Percentiles rank a stretch among this genome's conserved stretches.
Evolutionary conservation across 2,113 vertebrate species (phyloP).

Genomic region (Pandion haliaetus): DNA sequence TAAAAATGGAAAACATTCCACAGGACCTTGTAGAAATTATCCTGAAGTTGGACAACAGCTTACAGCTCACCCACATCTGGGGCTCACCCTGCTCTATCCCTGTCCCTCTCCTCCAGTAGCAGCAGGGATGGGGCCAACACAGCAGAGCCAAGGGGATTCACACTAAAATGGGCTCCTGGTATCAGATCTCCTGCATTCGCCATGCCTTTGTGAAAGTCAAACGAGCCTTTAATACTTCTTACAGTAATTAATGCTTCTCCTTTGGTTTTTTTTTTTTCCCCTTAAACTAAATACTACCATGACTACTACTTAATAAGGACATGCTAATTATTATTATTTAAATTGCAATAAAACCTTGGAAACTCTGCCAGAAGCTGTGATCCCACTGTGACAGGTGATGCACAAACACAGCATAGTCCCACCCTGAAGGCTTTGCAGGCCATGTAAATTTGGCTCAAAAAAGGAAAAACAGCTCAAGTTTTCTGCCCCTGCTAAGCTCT

Average conservation of each 20-base stretch:
- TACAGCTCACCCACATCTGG: neutral
- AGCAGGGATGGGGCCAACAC: neutral
- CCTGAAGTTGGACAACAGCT: neutral
- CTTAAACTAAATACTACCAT: neutral
- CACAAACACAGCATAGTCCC: neutral
- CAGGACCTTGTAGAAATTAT: neutral
- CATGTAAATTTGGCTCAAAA: neutral
- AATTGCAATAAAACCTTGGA: neutral
- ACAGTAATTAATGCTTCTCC: neutral
- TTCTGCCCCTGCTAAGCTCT: neutral
- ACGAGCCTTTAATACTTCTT: neutral
- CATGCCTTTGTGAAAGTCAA: neutral
- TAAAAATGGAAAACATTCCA: rapidly evolving
- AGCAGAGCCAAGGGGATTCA: neutral
- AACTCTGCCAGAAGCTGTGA: neutral
- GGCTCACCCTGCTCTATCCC: neutral
- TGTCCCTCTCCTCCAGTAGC: neutral
- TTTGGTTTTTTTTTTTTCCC: neutral
- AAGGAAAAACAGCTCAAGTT: neutral
- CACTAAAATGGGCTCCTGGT: rapidly evolving
- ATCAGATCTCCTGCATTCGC: neutral
- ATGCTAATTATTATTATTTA: neutral
- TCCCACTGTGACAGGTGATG: neutral
- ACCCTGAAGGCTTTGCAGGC: neutral
- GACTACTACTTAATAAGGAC: neutral